phyloP scores from a whole-genome alignment of 2,797 vertebrate species.

The Syncerus caffer region DNA sequence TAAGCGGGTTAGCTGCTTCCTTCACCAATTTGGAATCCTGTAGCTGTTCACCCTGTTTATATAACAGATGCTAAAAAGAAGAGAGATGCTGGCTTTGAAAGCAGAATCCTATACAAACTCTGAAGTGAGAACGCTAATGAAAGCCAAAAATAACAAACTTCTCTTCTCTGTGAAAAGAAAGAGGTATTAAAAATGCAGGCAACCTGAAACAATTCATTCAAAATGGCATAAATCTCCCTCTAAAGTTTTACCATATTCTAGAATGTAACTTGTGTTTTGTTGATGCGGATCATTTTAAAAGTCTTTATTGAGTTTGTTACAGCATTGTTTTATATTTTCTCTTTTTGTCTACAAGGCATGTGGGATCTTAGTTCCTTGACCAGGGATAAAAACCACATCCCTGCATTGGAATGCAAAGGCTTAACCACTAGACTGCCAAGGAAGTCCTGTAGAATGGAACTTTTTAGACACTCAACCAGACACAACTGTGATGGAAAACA shows the following conservation, averaged over 20 bases:
- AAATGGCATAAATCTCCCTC: neutral
- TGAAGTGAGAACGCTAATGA: slow-evolving; percentile 62
- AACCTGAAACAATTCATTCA: slow-evolving; percentile 56
- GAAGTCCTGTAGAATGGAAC: neutral
- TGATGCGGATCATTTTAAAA: neutral
- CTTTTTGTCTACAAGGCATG: neutral
- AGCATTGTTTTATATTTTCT: neutral
- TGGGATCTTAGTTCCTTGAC: neutral
- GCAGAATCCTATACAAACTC: slow-evolving; percentile 47
- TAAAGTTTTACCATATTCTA: slow-evolving; percentile 1
- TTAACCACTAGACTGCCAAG: neutral
- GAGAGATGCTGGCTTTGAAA: slow-evolving; percentile 53
- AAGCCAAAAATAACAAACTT: slow-evolving; percentile 34
- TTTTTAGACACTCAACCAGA: neutral
- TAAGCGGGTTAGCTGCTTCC: neutral
- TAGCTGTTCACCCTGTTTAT: slow-evolving; percentile 41
- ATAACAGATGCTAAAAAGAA: slow-evolving; percentile 46
- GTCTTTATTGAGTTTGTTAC: neutral
- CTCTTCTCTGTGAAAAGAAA: slow-evolving; percentile 12
- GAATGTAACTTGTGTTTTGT: neutral
- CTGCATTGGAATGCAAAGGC: neutral
- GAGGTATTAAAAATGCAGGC: slow-evolving; percentile 51
- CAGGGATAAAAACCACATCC: neutral
- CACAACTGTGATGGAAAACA: neutral
- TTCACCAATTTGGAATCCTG: neutral